phyloP scores from a whole-genome alignment of 2,888 invertebrate genomes.

The Marronus borbonicus region DNA sequence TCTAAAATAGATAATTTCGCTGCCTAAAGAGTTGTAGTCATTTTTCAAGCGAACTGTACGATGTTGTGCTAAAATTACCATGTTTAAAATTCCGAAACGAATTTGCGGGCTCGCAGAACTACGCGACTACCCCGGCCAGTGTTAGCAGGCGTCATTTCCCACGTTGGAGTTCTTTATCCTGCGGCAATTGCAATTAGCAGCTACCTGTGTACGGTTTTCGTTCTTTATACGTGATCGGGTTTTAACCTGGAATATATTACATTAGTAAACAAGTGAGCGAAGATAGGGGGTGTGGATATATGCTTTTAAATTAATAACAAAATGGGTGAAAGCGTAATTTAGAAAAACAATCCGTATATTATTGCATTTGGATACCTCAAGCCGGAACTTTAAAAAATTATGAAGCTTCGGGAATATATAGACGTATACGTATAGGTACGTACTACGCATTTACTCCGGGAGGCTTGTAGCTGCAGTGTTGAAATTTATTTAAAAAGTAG shows the following conservation, averaged over 20 bases:
- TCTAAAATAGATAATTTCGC: neutral
- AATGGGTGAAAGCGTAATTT: too few species aligned
- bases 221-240: conserved; percentile 15
- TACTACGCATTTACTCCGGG: too few species aligned
- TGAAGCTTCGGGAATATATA: too few species aligned
- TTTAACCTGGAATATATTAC: conserved; percentile 1
- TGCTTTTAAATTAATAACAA: too few species aligned
- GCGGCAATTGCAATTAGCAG: conserved; percentile 26
- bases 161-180: conserved; percentile 32
- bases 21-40: neutral
- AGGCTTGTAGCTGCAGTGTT: too few species aligned
- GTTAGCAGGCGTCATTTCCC: conserved; percentile 23
- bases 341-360: too few species aligned
- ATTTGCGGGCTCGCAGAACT: too few species aligned
- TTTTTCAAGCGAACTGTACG: neutral
- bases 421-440: too few species aligned
- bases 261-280: neutral
- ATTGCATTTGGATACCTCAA: too few species aligned
- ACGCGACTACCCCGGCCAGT: neutral
- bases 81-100: conserved; percentile 32
- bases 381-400: too few species aligned
- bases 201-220: conserved; percentile 9
- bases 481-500: too few species aligned
- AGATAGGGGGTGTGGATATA: too few species aligned
- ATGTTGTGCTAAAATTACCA: conserved; percentile 23